Conservation (phyloP, 2,113 vertebrate genomes). For the Carassius gibelio region DNA sequence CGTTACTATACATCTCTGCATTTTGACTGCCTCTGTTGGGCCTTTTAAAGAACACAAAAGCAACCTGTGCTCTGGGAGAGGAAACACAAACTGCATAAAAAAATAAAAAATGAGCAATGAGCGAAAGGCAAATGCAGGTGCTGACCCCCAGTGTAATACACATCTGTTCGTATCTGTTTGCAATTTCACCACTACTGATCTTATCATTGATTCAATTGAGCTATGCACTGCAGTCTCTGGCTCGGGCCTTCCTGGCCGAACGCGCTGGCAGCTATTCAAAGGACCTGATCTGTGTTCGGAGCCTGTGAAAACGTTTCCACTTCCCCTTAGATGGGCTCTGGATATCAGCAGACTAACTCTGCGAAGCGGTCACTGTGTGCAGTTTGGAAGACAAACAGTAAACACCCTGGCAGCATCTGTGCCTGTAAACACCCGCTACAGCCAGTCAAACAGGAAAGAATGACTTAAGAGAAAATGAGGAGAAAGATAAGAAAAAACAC, state of each 20-base stretch:
- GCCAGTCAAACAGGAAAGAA: slow-evolving; percentile 55
- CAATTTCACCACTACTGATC: slow-evolving; percentile 73
- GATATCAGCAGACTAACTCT: slow-evolving; percentile 55
- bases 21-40: slow-evolving; percentile 58
- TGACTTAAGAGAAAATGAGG: slow-evolving; percentile 54
- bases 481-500: slow-evolving; percentile 28
- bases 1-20: no score
- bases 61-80: slow-evolving; percentile 63
- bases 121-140: slow-evolving; percentile 68
- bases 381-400: slow-evolving; percentile 60
- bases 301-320: slow-evolving; percentile 24
- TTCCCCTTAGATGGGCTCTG: slow-evolving; percentile 53
- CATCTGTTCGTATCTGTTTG: slow-evolving; percentile 74
- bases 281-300: slow-evolving; percentile 31
- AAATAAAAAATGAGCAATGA: slow-evolving; percentile 52
- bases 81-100: slow-evolving; percentile 27
- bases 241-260: slow-evolving; percentile 54
- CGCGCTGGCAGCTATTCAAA: slow-evolving; percentile 64
- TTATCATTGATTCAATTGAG: slow-evolving; percentile 67
- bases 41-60: slow-evolving; percentile 65
- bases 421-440: slow-evolving; percentile 25
- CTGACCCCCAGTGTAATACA: slow-evolving; percentile 72
- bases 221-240: slow-evolving; percentile 62
- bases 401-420: slow-evolving; percentile 60
- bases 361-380: slow-evolving; percentile 55